phyloP scores from a whole-genome alignment of 2,888 invertebrate species.

The Leptinotarsa haldemani region DNA sequence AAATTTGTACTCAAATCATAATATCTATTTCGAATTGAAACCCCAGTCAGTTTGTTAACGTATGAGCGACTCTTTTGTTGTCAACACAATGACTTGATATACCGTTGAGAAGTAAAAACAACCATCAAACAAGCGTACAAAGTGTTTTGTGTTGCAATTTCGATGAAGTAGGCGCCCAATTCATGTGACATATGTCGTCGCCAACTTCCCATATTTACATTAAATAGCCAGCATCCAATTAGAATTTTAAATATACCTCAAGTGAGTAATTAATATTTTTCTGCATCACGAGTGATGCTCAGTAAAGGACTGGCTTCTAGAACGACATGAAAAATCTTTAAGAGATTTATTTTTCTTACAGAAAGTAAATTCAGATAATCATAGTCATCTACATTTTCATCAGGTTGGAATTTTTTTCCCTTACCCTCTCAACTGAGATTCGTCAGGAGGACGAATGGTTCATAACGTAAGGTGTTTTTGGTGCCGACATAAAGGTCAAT shows the following conservation, averaged over 20 bases:
- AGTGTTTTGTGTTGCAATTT: constrained; percentile 36
- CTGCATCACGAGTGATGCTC: constrained; percentile 27
- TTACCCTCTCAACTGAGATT: too few relatives aligned
- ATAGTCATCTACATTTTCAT: too few relatives aligned
- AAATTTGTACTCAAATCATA: not conserved
- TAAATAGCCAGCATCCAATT: constrained; percentile 40
- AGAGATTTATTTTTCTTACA: too few relatives aligned
- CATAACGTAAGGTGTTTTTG: too few relatives aligned
- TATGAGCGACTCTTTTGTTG: not conserved
- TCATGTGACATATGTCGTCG: constrained; percentile 41
- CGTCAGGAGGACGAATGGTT: too few relatives aligned
- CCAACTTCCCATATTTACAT: constrained; percentile 41
- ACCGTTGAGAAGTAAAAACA: not conserved
- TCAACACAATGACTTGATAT: not conserved
- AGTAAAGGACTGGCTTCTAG: not conserved
- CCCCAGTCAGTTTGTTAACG: not conserved
- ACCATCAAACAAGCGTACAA: not conserved
- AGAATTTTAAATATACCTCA: constrained; percentile 38
- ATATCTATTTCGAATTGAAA: not conserved
- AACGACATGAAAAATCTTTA: not conserved
- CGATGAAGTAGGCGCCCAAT: constrained; percentile 34
- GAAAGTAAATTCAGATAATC: too few relatives aligned
- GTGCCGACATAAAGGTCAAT: too few relatives aligned
- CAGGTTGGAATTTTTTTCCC: too few relatives aligned
- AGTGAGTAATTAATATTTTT: constrained; percentile 39